Evolutionary conservation across 2,797 vertebrate genomes (phyloP).

Genomic region (Gastrophryne carolinensis): DNA sequence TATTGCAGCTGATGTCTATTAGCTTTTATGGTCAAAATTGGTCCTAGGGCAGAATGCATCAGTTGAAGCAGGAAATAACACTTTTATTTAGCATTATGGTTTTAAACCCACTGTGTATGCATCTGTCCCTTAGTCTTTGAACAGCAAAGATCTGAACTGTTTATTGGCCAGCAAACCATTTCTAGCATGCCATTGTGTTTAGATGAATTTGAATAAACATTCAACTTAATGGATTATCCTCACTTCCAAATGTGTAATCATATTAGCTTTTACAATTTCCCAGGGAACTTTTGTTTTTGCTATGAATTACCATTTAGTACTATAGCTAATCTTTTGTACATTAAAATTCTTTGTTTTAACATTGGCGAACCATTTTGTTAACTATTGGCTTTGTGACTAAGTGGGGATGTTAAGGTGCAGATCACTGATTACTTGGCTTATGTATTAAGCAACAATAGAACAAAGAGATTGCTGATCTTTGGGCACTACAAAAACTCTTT

Average conservation of each 20-base stretch:
- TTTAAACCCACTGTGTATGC: neutral
- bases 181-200: constrained; percentile 2
- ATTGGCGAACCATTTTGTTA: neutral
- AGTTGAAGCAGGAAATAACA: neutral
- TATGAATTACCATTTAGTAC: neutral
- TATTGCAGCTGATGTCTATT: neutral
- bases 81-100: neutral
- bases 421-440: no score
- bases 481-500: no score
- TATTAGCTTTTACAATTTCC: constrained; percentile 18
- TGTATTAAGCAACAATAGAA: no score
- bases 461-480: no score
- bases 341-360: neutral
- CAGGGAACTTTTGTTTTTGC: constrained; percentile 1
- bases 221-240: constrained; percentile 33
- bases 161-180: constrained; percentile 2
- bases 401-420: neutral
- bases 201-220: constrained; percentile 8
- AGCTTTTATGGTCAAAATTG: neutral
- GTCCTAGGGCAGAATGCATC: neutral
- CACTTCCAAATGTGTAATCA: constrained; percentile 30
- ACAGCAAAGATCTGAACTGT: constrained; percentile 4
- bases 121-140: neutral
- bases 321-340: neutral
- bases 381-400: neutral